Conservation (phyloP, 2,888 invertebrate species). For the Drosophila birchii region DNA sequence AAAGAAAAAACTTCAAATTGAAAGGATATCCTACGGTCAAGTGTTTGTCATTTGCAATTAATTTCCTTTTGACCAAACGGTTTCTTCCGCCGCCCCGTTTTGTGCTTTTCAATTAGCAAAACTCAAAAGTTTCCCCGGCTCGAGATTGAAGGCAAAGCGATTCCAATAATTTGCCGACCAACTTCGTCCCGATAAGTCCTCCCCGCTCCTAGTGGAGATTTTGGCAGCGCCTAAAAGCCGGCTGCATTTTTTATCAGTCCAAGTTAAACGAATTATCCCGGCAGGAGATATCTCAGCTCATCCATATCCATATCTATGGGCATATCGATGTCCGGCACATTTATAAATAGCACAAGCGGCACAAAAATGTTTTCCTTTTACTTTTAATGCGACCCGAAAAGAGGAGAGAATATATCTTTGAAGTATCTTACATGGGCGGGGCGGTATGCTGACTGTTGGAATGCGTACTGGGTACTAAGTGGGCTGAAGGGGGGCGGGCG, state of each 20-base stretch:
- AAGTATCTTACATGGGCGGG: slow-evolving; percentile 37
- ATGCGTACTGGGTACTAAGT: slow-evolving; percentile 3
- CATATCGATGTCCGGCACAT: slow-evolving; percentile 36
- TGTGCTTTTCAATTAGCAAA: slow-evolving; percentile 70
- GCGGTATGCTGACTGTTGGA: slow-evolving; percentile 1
- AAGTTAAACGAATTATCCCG: slow-evolving; percentile 64
- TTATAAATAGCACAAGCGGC: slow-evolving; percentile 52
- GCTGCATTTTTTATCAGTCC: slow-evolving; percentile 71
- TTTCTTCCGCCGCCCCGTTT: slow-evolving; percentile 61
- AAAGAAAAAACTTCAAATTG: slow-evolving; percentile 45
- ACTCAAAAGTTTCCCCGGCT: slow-evolving; percentile 59
- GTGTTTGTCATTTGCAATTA: slow-evolving; percentile 78
- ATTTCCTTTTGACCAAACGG: slow-evolving; percentile 70
- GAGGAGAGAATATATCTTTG: neutral
- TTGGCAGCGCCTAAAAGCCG: slow-evolving; percentile 69
- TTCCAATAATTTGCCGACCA: slow-evolving; percentile 62
- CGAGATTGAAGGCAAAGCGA: slow-evolving; percentile 41
- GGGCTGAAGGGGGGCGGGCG: neutral
- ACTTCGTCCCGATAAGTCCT: slow-evolving; percentile 11
- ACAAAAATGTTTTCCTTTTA: slow-evolving; percentile 50
- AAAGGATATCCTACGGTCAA: slow-evolving; percentile 59
- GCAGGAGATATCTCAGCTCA: slow-evolving; percentile 39
- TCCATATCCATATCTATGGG: slow-evolving; percentile 39
- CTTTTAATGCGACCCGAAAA: slow-evolving; percentile 41
- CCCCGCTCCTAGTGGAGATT: slow-evolving; percentile 29